Evolutionary conservation across 1,140 invertebrate species (phyloP).

Genomic region (Drosophila suzukii): DNA sequence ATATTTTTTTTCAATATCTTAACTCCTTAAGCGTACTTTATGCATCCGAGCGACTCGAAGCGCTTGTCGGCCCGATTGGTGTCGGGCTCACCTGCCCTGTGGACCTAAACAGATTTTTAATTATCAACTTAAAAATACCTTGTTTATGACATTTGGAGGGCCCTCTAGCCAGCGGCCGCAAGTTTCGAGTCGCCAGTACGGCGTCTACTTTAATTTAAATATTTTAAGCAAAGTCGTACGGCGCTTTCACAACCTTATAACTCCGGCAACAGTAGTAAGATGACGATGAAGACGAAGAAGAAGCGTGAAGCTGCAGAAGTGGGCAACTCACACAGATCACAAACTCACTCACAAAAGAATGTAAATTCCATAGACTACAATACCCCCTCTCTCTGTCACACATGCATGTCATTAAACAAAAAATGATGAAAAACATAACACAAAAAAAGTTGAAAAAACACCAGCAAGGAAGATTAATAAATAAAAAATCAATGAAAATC

Average conservation of each 20-base stretch:
- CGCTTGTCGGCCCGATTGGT: constrained; percentile 42
- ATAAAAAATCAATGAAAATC: constrained; percentile 82
- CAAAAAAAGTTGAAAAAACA: constrained; percentile 62
- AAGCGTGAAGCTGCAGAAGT: constrained; percentile 76
- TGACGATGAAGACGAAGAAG: constrained; percentile 40
- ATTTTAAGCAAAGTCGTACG: constrained; percentile 74
- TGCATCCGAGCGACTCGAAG: constrained; percentile 55
- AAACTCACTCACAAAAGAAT: constrained; percentile 73
- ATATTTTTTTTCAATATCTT: constrained; percentile 57
- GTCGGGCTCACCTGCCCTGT: constrained; percentile 31
- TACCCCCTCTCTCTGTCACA: constrained; percentile 73
- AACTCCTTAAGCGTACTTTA: constrained; percentile 43
- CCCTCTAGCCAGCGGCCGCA: constrained; percentile 42
- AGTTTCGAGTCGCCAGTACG: constrained; percentile 63
- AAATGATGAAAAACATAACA: constrained; percentile 77
- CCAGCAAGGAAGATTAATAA: constrained; percentile 77
- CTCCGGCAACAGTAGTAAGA: constrained; percentile 34
- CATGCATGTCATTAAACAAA: constrained; percentile 82
- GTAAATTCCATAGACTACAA: constrained; percentile 72
- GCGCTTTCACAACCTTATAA: constrained; percentile 67
- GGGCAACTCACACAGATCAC: constrained; percentile 55
- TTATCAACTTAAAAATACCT: constrained; percentile 66
- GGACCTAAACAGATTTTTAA: constrained; percentile 74
- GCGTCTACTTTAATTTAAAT: constrained; percentile 75
- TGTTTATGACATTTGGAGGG: constrained; percentile 65